Evolutionary conservation across 1,140 invertebrate species (phyloP).

Genomic region (Drosophila tani): DNA sequence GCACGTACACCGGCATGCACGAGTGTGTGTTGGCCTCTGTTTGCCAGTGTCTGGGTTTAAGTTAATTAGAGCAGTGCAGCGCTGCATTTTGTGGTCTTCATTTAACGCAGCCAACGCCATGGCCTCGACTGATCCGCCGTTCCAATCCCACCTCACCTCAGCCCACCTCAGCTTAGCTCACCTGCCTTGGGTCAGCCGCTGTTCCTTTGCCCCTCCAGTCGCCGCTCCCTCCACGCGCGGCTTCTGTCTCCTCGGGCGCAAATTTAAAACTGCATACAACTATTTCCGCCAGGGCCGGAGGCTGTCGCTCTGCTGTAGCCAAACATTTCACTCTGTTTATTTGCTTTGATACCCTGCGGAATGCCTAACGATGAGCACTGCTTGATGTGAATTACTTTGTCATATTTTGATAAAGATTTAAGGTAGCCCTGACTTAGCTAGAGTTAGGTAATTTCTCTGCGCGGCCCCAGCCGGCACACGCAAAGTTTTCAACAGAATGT

Average conservation of each 20-base stretch:
- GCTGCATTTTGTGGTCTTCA: conserved; percentile 77
- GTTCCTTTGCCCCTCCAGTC: neutral
- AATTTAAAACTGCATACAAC: conserved; percentile 75
- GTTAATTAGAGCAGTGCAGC: conserved; percentile 77
- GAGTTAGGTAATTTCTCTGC: too few relatives aligned
- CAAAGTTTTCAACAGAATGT: too few relatives aligned
- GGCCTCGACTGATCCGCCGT: conserved; percentile 18
- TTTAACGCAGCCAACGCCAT: conserved; percentile 71
- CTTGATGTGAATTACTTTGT: neutral
- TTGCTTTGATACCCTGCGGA: conserved; percentile 50
- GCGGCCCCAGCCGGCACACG: too few relatives aligned
- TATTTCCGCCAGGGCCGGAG: conserved; percentile 45
- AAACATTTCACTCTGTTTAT: conserved; percentile 61
- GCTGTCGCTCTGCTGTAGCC: conserved; percentile 33
- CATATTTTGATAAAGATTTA: neutral
- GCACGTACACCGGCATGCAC: conserved; percentile 62
- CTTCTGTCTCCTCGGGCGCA: conserved; percentile 41
- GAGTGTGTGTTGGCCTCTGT: conserved; percentile 53
- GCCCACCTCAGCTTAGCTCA: neutral
- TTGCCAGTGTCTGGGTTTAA: conserved; percentile 80
- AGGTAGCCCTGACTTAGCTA: too few relatives aligned
- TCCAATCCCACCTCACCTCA: conserved; percentile 9
- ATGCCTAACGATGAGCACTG: neutral
- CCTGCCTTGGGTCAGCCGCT: conserved; percentile 30
- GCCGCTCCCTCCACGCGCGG: conserved; percentile 3